Conservation (phyloP, 2,888 invertebrate species). For the Drosophila phalerata region DNA sequence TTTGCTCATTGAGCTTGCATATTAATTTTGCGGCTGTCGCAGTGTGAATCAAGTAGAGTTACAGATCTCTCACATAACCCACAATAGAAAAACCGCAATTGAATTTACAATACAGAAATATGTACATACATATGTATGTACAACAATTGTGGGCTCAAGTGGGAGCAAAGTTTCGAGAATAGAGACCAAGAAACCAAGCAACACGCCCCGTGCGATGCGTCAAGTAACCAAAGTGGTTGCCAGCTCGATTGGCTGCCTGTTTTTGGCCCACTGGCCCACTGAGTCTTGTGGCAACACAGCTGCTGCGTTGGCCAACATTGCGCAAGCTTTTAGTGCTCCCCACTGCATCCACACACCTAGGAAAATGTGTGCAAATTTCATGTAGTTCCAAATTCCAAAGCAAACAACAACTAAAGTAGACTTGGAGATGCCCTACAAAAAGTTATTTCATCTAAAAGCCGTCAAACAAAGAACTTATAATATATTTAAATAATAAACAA, state of each 20-base stretch:
- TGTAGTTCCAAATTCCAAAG: constrained; percentile 47
- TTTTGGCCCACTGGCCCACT: constrained; percentile 67
- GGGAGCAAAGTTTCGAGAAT: constrained; percentile 29
- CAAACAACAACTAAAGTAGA: constrained; percentile 1
- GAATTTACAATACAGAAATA: constrained; percentile 60
- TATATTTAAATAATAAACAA: no score
- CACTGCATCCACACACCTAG: constrained; percentile 6
- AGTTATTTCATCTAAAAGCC: no score
- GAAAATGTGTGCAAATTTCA: constrained; percentile 60
- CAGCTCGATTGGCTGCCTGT: constrained; percentile 16
- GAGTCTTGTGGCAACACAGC: constrained; percentile 44
- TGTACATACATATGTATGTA: not conserved
- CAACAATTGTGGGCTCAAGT: constrained; percentile 31
- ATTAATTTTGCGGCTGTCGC: constrained; percentile 25
- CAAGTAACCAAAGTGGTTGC: constrained; percentile 42
- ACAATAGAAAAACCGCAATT: constrained; percentile 63
- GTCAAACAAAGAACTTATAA: no score
- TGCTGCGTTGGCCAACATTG: constrained; percentile 50
- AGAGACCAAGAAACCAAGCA: constrained; percentile 8
- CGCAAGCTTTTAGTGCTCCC: constrained; percentile 48
- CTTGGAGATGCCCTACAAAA: constrained; percentile 11
- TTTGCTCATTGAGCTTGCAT: constrained; percentile 42
- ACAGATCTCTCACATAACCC: constrained; percentile 30
- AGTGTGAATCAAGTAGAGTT: constrained; percentile 9
- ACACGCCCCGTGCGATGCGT: constrained; percentile 64